Evolutionary conservation across 2,797 vertebrate species (phyloP).

Genomic region (Morelia viridis): DNA sequence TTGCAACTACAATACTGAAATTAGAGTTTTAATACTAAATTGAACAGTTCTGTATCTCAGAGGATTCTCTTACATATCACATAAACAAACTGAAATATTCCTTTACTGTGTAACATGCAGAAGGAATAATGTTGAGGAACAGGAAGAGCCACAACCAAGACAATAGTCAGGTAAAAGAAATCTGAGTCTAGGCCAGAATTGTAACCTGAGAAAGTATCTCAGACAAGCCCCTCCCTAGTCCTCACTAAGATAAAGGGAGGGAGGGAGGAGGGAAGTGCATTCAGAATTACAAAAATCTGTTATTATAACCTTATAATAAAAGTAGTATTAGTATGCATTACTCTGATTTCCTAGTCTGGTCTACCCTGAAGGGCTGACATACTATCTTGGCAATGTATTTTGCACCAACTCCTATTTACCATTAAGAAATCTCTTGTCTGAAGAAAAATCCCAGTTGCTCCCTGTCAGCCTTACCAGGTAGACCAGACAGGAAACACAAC

Average conservation of each 20-base stretch:
- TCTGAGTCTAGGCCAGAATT: background rate
- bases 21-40: background rate
- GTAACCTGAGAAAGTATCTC: background rate
- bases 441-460: slow-evolving; percentile 25
- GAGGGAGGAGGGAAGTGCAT: background rate
- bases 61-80: background rate
- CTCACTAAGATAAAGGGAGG: background rate
- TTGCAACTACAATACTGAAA: background rate
- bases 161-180: background rate
- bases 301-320: background rate
- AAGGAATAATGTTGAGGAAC: background rate
- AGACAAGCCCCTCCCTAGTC: background rate
- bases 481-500: no score
- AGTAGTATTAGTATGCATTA: background rate
- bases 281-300: background rate
- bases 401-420: background rate
- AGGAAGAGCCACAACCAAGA: background rate
- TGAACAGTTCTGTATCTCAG: slow-evolving; percentile 4
- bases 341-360: background rate
- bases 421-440: background rate
- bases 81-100: background rate
- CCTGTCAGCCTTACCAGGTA: no score
- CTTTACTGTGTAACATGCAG: background rate
- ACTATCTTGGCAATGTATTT: background rate
- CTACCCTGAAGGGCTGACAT: background rate